phyloP scores from a whole-genome alignment of 2,888 invertebrate genomes.

The Thumatha senex region DNA sequence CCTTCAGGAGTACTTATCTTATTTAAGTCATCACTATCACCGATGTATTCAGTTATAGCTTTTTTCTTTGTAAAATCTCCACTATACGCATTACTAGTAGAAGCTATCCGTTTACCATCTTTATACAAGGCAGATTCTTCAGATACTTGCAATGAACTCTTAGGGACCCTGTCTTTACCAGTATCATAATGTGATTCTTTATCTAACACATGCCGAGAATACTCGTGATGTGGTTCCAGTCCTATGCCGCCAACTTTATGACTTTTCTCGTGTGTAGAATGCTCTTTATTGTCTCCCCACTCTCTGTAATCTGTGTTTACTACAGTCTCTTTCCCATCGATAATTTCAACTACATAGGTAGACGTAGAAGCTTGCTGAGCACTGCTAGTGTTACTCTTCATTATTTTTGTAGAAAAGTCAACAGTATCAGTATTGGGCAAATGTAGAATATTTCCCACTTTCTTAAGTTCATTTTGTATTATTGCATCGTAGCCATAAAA shows the following conservation, averaged over 20 bases:
- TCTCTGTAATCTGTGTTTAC: constrained; percentile 84
- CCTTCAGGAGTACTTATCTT: constrained; percentile 18
- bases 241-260: constrained; percentile 81
- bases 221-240: constrained; percentile 82
- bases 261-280: constrained; percentile 79
- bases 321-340: constrained; percentile 84
- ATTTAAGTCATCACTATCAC: constrained; percentile 53
- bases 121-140: constrained; percentile 71
- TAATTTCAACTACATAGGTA: constrained; percentile 85
- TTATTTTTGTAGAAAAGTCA: constrained; percentile 74
- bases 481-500: constrained; percentile 76
- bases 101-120: constrained; percentile 75
- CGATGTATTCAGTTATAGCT: constrained; percentile 64
- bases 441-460: constrained; percentile 73
- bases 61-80: constrained; percentile 74
- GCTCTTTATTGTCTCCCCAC: constrained; percentile 80
- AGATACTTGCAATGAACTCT: constrained; percentile 65
- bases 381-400: constrained; percentile 83
- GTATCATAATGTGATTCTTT: constrained; percentile 83
- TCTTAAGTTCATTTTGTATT: constrained; percentile 69
- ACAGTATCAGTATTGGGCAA: constrained; percentile 63
- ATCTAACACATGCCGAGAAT: constrained; percentile 79
- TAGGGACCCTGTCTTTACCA: constrained; percentile 80
- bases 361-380: constrained; percentile 84
- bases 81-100: constrained; percentile 69